Conservation (phyloP, 1,140 invertebrate genomes). For the Sarcophaga bullata region DNA sequence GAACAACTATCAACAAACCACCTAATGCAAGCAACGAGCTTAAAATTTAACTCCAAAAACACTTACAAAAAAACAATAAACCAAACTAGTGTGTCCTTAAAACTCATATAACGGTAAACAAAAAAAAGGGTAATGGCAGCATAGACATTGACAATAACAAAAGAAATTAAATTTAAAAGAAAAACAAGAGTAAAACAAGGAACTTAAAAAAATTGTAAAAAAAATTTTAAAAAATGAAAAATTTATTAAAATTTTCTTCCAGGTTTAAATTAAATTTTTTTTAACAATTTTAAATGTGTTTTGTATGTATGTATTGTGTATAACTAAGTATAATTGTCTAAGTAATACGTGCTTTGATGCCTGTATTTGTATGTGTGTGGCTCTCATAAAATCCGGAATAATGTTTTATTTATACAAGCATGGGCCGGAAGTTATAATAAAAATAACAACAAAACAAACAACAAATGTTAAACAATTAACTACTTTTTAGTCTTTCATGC, state of each 20-base stretch:
- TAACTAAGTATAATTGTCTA: not conserved
- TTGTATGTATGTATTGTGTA: no score
- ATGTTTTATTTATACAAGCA: not conserved
- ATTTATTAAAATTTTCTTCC: not conserved
- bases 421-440: not conserved
- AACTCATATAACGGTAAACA: not conserved
- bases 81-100: constrained; percentile 30
- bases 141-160: not conserved
- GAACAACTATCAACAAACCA: no score
- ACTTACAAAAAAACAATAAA: not conserved
- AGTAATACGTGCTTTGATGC: not conserved
- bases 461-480: not conserved
- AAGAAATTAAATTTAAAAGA: not conserved
- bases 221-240: not conserved
- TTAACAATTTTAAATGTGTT: no score
- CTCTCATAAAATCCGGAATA: not conserved
- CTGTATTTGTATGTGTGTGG: not conserved
- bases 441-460: not conserved
- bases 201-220: not conserved
- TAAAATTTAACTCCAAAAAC: no score
- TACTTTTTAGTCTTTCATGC: not conserved
- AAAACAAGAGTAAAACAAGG: not conserved
- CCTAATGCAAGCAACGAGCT: no score
- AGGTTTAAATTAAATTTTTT: no score
- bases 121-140: not conserved